Percentiles rank a stretch among this genome's conserved stretches.
phyloP scores from a whole-genome alignment of 2,888 invertebrate species.

The Gerris lacustris region DNA sequence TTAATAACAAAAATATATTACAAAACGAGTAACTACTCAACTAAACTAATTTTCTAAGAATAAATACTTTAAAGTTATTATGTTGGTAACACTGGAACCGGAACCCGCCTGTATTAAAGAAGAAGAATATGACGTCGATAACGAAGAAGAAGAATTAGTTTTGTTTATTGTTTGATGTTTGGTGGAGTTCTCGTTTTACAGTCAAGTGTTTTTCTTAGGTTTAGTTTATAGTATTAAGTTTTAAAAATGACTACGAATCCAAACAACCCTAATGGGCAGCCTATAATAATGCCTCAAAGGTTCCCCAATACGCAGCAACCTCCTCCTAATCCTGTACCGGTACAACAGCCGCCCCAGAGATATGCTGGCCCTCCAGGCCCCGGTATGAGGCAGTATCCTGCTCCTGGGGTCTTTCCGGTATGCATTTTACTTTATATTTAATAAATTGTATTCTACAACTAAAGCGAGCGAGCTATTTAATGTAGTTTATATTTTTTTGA shows the following conservation, averaged over 20 bases:
- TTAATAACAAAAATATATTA: too few species aligned
- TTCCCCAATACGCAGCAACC: slow-evolving; percentile 43
- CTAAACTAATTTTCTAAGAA: too few species aligned
- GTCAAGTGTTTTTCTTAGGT: neutral
- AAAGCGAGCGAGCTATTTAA: too few species aligned
- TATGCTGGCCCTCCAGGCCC: slow-evolving; percentile 50
- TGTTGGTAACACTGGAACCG: too few species aligned
- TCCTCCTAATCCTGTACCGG: slow-evolving; percentile 38
- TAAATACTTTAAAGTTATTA: too few species aligned
- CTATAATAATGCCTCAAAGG: slow-evolving; percentile 43
- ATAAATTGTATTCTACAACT: neutral
- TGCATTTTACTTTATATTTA: slow-evolving; percentile 32
- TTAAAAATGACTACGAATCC: neutral
- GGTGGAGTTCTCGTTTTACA: neutral
- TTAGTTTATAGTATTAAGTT: neutral
- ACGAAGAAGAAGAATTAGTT: too few species aligned
- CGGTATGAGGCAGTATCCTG: slow-evolving; percentile 51
- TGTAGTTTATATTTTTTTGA: too few species aligned
- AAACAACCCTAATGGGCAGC: slow-evolving; percentile 6
- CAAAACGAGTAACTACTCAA: too few species aligned
- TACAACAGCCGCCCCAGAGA: slow-evolving; percentile 39
- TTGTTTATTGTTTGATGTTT: neutral
- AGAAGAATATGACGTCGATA: too few species aligned
- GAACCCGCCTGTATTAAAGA: too few species aligned
- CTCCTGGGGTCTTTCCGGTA: slow-evolving; percentile 60